phyloP scores from a whole-genome alignment of 2,113 vertebrate species.

The Pachycephala philippinensis region DNA sequence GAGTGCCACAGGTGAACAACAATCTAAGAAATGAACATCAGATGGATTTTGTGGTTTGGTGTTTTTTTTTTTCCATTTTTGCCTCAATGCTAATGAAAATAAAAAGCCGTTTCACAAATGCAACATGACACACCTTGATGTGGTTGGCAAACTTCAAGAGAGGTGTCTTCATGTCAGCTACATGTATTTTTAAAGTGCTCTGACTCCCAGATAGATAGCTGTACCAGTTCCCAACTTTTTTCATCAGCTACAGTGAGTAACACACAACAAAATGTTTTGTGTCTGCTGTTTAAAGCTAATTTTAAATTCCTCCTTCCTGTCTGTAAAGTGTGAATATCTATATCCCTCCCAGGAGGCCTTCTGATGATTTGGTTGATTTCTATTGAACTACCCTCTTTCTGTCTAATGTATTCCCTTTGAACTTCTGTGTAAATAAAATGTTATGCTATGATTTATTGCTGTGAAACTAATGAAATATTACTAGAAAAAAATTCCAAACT shows the following conservation, averaged over 20 bases:
- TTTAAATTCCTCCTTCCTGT: conserved; percentile 60
- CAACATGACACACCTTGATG: neutral
- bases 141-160: conserved; percentile 46
- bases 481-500: conserved; percentile 25
- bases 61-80: neutral
- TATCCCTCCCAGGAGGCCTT: conserved; percentile 63
- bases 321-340: conserved; percentile 64
- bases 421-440: conserved; percentile 55
- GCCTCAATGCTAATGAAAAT: conserved; percentile 10
- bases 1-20: conserved; percentile 41
- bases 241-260: conserved; percentile 57
- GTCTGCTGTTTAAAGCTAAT: conserved; percentile 75
- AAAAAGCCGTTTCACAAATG: neutral
- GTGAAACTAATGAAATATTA: conserved; percentile 68
- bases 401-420: conserved; percentile 61
- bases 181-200: conserved; percentile 57
- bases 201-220: conserved; percentile 61
- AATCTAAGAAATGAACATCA: neutral
- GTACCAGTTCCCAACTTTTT: conserved; percentile 59
- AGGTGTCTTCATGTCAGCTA: conserved; percentile 56
- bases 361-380: conserved; percentile 61
- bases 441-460: conserved; percentile 74
- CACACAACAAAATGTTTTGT: conserved; percentile 60
- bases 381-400: conserved; percentile 57
- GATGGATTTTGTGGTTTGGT: neutral